Evolutionary conservation across 2,888 invertebrate genomes (phyloP).

Genomic region (Lypha dubia): DNA sequence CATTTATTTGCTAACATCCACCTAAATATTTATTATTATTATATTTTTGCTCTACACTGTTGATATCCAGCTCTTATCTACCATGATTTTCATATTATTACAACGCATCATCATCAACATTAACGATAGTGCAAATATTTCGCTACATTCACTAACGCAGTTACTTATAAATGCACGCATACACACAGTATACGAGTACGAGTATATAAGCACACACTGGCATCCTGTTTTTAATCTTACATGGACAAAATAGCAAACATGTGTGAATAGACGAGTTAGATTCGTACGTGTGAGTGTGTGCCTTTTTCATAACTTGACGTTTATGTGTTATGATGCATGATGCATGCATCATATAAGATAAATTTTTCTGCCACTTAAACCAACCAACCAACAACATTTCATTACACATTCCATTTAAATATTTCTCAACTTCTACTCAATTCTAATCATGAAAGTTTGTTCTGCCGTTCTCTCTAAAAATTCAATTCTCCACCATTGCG

Average conservation of each 20-base stretch:
- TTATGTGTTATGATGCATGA: constrained; percentile 64
- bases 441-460: neutral
- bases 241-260: neutral
- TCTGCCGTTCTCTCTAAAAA: neutral
- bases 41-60: constrained; percentile 23
- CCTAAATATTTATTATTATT: neutral
- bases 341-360: constrained; percentile 65
- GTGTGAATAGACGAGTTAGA: too few species aligned
- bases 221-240: neutral
- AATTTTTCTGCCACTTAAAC: constrained; percentile 61
- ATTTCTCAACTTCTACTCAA: constrained; percentile 14
- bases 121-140: neutral
- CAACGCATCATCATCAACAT: constrained; percentile 6
- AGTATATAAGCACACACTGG: too few species aligned
- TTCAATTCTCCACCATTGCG: constrained; percentile 36
- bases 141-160: constrained; percentile 13
- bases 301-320: constrained; percentile 46
- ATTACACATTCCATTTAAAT: constrained; percentile 54
- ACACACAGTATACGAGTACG: neutral
- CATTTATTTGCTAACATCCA: neutral
- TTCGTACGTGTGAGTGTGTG: neutral
- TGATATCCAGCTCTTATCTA: constrained; percentile 9
- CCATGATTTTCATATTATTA: constrained; percentile 56
- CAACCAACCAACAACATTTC: constrained; percentile 63
- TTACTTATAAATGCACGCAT: neutral